Evolutionary conservation across 2,113 vertebrate genomes (phyloP), one percentile per base, ranked within the genome.

Genomic region (Axis porcinus): DNA sequence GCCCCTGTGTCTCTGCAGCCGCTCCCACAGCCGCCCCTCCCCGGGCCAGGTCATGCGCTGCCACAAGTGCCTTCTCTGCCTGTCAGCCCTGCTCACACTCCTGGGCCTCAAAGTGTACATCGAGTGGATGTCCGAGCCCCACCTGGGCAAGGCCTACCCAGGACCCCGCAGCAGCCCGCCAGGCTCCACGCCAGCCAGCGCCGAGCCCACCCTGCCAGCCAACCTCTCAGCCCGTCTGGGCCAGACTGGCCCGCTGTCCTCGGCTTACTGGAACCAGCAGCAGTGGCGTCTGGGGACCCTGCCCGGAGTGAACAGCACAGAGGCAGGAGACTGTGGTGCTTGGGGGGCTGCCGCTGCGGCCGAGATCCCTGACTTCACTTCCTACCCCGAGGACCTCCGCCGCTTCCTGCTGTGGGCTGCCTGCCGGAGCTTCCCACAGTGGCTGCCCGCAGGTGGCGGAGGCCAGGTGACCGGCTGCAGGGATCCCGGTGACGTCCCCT

Each of bases 251-350:
- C 94, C 97, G 0, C 87, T 67, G 40, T 86, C 97, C 1, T 96
- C n/a, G 0, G 98, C 99, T 6, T 99, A 98, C 97, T 99, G 99
- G 99, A 99, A 99, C 96, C 98, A 89, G 15, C 98, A 99, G 89
- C 99, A 99, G 97, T 99, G 99, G 96, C 79, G 70, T 96, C 93
- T 99, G 91, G 98, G 99, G 87, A 21, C 98, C 3, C 96, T 99
- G 86, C 98, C 98, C 94, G 83, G 47, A 30, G 40, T 4, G 57
- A 43, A 76, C 0, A 97, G 98, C 58, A 25, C 88, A n/a, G 78
- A 89, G 45, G 2, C 97, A 79, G 36, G 97, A 87, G 47, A 97
- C 96, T 89, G 95, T 82, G 70, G 62, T 17, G 36, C 97, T 1
- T 98, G 96, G 96, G 60, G 87, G 16, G 43, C 70, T 0, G 94